Base-by-base conservation (phyloP, 2,113 vertebrate species). In the Holacanthus passer region DNA sequence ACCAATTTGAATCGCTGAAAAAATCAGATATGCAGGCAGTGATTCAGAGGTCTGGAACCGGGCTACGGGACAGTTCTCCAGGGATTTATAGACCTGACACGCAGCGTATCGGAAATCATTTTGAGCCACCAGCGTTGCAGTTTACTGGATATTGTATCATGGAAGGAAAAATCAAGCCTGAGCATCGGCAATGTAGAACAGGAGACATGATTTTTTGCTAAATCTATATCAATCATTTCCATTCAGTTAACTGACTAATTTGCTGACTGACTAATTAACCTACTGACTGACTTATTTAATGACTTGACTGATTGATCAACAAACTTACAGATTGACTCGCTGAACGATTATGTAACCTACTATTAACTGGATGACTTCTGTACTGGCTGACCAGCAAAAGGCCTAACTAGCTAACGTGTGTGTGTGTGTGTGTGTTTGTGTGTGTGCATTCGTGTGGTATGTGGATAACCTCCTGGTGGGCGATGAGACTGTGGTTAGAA, bases 381-480 rank as follows among this genome's bases (percentile, higher is more conserved):
- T 29, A 37, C 65, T 53, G 32, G 45, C 41, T 39, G 48, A 62
- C 72, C 24, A 69, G 82, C 59, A 78, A 62, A 71, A 48, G 59
- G 29, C 32, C 32, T 27, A 37, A 22, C 19, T 32, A 43, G 31
- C 70, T 58, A 60, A 55, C 11, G 45, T 70, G 59, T 50, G 48
- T 64, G 70, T 65, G 69, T 66, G 29, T 67, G 53, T 60, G 47
- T 77, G 47, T 60, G 60, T 77, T 62, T 72, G 32, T 64, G 47
- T 13, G 35, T 78, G 81, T 67, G 59, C 47, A 29, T 65, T 27
- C 1, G 41, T 74, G 85, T 67, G 79, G 83, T 89, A 71, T 81
- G 83, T 87, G 90, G 81, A 87, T 85, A 85, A 86, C 81, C 87
- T 88, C 86, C 76, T 35, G 73, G 84, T 91, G 77, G 77, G 78